A percentile compares a stretch with the other conserved stretches of the same genome.
phyloP scores from a whole-genome alignment of 2,797 vertebrate genomes.

The Ceryle rudis region DNA sequence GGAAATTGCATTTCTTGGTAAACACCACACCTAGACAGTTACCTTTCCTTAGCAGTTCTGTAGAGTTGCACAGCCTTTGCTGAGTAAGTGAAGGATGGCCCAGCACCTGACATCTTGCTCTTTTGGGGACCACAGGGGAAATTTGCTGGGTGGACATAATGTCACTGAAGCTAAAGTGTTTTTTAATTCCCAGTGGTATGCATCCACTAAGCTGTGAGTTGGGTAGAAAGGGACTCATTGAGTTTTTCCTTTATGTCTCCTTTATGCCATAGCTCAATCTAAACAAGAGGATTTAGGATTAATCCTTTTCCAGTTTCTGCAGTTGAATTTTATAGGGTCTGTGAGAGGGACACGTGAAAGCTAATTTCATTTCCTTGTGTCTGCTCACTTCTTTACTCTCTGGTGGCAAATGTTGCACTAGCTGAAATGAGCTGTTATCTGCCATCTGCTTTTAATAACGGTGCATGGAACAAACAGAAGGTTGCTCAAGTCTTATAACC shows the following conservation, averaged over 20 bases:
- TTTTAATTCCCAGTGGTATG: not conserved
- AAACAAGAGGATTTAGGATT: not conserved
- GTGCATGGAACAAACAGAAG: slow-evolving; percentile 17
- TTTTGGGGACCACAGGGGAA: not conserved
- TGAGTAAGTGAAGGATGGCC: not conserved
- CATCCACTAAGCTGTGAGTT: not conserved
- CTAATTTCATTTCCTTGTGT: slow-evolving; percentile 23
- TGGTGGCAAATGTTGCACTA: not conserved
- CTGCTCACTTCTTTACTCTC: not conserved
- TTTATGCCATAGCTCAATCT: not conserved
- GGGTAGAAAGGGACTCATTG: not conserved
- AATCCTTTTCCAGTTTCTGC: not conserved
- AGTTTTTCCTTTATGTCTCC: not conserved
- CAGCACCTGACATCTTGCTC: not conserved
- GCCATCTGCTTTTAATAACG: not conserved
- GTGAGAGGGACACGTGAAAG: slow-evolving; percentile 15
- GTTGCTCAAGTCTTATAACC: not conserved
- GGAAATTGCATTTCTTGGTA: not conserved
- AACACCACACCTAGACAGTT: not conserved
- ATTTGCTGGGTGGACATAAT: not conserved
- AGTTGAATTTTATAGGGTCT: not conserved
- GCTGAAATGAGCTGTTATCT: slow-evolving; percentile 16
- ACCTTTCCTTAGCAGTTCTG: not conserved
- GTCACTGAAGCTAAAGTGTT: not conserved
- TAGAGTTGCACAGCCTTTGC: not conserved